Base-by-base conservation (phyloP, 2,888 invertebrate species). In the Scelioninae gen. 2 region DNA sequence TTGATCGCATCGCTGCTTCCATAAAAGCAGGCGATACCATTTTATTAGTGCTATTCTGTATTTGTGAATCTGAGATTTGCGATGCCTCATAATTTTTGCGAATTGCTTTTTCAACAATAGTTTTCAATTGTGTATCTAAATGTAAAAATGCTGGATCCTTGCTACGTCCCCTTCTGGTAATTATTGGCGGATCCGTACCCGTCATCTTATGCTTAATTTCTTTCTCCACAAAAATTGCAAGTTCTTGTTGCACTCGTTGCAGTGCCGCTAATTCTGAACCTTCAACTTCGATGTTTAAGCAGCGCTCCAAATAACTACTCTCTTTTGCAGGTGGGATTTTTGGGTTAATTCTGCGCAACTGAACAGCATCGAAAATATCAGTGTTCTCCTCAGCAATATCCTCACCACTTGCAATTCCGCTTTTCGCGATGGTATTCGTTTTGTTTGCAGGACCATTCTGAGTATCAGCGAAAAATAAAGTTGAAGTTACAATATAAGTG, bases 291-390 rank as follows among this genome's bases (percentile, higher is more conserved):
- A 85, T 83, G 25, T 85, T 85, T 10, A 85, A 63, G 65, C 85
- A 85, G 25, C 81, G 80, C 46, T 85, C 82, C 2, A 83, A 19
- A 10, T 61, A 67, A 28, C 41, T 71, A 25, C 53, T 74, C 15
- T 73, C 74, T 18, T 70, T 57, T 1, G 13, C 33, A 1, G 53
- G 52, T 1, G 55, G 39, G 1, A 67, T 53, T 13, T 77, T 71
- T 0, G 82, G 81, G 19, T 78, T 75, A 15, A 85, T 77, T 33
- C 83, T 79, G 22, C 84, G 81, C 7, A 85, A 57, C 22, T 85
- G 81, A 4, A 85, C 82, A 3, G 85, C 84, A 33, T 85, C 84
- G 4, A 84, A 82, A 2, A 86, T 81, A 48, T 85, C 84, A 0
- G 83, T 83, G 50, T 85, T 85, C 37, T 81, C 78, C 79, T 35